Evolutionary conservation across 2,888 invertebrate genomes (phyloP).

Genomic region (Helleia helle): DNA sequence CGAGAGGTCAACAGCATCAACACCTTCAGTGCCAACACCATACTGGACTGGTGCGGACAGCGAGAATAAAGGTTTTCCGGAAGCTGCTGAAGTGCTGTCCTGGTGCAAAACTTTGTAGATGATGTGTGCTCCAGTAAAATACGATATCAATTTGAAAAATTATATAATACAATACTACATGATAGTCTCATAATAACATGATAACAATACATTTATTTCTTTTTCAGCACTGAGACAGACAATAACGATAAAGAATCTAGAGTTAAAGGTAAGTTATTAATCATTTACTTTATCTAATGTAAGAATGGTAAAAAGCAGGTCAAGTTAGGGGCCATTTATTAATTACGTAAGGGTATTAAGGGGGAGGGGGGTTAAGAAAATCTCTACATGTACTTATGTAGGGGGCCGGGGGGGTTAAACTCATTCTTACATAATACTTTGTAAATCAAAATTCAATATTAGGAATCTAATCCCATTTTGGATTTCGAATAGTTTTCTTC

Average conservation of each 20-base stretch:
- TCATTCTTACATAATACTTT: no score
- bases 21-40: constrained; percentile 2
- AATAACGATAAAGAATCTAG: constrained; percentile 52
- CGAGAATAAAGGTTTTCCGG: neutral
- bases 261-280: constrained; percentile 33
- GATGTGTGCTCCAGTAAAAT: constrained; percentile 28
- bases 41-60: neutral
- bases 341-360: no score
- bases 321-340: no score
- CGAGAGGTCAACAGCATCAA: neutral
- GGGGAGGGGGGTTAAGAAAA: no score
- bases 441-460: no score
- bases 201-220: constrained; percentile 26
- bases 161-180: neutral
- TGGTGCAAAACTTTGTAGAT: constrained; percentile 75
- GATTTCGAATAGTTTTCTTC: no score
- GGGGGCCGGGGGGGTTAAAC: no score
- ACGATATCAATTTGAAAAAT: constrained; percentile 7
- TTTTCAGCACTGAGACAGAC: constrained; percentile 60
- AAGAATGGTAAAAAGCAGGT: no score
- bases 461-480: no score
- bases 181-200: constrained; percentile 3
- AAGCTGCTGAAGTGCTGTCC: constrained; percentile 34
- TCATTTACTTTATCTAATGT: no score
- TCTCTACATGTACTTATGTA: no score